These are phyloP conservation scores for Eulemur coronatus DNA, from an alignment of 2,797 vertebrate species.

Conservation along the genomic window DNA sequence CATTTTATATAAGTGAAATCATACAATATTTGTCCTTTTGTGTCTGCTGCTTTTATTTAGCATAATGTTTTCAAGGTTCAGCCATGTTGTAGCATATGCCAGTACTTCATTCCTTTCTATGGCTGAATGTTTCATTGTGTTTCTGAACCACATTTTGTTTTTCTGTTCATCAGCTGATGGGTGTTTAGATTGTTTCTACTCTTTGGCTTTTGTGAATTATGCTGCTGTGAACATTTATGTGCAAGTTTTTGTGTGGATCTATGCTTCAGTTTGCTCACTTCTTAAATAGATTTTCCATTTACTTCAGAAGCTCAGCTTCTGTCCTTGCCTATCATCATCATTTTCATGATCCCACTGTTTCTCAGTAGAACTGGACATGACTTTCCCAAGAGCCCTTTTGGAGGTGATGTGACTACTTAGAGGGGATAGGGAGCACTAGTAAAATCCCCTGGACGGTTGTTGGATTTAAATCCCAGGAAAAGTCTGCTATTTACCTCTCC, in stretches of 20 bases:
- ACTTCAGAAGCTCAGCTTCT: conserved; percentile 15
- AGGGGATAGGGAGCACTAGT: not conserved
- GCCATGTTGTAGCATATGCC: not conserved
- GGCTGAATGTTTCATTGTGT: not conserved
- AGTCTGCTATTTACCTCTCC: not conserved
- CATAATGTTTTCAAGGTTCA: not conserved
- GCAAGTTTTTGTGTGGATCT: not conserved
- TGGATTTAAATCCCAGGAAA: conserved; percentile 14
- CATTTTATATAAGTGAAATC: not conserved
- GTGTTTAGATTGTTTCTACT: not conserved
- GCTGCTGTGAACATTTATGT: not conserved
- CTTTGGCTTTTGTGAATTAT: not conserved
- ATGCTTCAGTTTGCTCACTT: not conserved
- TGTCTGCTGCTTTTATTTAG: not conserved
- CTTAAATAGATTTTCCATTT: not conserved
- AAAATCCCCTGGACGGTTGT: not conserved
- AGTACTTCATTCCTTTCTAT: not conserved
- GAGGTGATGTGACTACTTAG: not conserved
- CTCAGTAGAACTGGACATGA: not conserved
- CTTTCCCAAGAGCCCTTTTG: not conserved
- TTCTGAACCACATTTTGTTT: not conserved
- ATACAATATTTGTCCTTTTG: not conserved
- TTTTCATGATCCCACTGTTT: not conserved
- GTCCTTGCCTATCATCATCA: not conserved
- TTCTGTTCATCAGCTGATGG: not conserved